Evolutionary conservation across 1,140 invertebrate genomes (phyloP).

Genomic region (Drosophila tropicalis): DNA sequence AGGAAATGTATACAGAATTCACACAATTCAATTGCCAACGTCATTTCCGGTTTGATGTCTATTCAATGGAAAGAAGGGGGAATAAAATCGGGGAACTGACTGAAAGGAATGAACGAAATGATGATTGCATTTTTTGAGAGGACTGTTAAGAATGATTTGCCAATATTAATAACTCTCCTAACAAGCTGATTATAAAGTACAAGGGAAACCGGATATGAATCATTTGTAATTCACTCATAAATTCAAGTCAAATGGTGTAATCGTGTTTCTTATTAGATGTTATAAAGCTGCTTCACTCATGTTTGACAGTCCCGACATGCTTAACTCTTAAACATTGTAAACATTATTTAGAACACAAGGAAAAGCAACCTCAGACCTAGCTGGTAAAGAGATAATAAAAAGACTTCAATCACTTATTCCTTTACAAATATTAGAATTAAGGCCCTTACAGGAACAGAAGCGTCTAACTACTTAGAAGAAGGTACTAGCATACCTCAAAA

Average conservation of each 20-base stretch:
- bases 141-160: conserved; percentile 1
- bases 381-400: too few species aligned
- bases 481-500: too few species aligned
- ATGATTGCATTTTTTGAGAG: conserved; percentile 4
- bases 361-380: too few species aligned
- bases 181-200: not conserved
- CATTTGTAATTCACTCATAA: not conserved
- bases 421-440: too few species aligned
- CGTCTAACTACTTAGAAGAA: too few species aligned
- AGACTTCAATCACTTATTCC: too few species aligned
- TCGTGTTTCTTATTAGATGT: not conserved
- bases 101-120: not conserved
- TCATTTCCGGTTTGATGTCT: conserved; percentile 59
- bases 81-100: not conserved
- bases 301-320: too few species aligned
- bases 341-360: too few species aligned
- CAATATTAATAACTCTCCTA: not conserved
- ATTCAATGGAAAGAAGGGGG: not conserved
- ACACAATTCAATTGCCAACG: conserved; percentile 71
- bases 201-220: not conserved
- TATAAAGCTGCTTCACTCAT: too few species aligned
- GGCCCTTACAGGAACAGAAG: too few species aligned
- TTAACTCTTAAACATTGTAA: too few species aligned
- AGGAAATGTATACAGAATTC: conserved; percentile 53
- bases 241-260: not conserved